Base-by-base conservation (phyloP, 2,888 invertebrate genomes). In the Rhamphomyia laevipes region DNA sequence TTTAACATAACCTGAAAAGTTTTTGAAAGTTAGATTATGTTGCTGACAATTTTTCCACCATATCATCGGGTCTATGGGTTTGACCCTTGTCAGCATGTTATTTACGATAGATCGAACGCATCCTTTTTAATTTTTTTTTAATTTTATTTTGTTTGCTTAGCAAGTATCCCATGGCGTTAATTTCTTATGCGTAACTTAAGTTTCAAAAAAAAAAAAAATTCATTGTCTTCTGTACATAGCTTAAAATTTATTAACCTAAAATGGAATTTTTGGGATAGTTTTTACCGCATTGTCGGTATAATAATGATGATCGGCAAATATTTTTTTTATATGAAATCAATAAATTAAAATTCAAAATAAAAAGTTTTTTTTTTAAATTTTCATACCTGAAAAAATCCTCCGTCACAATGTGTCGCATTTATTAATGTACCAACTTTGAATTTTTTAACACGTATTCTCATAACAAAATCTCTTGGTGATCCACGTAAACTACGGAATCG, bases 341-440 rank as follows among this genome's bases (percentile, higher is more conserved):
- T 16, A 15, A 13, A 35, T 13, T 13, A 13, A n/a, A 35, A n/a
- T 35, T 13, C 12, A 5, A n/a, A 9, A 13, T 35, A 35, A 9
- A 16, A 38, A 38, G 10, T 5, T 17, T 15, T 4, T 12, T 41
- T 17, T 46, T 17, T 13, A 42, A 27, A 49, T 46, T 38, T 23
- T 52, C 52, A 51, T 64, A 91, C 91, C 84, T 91, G 91, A 75
- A 92, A 77, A 63, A 82, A 90, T 58, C 91, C 91, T 53, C 88
- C 88, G 58, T 86, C 83, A 63, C 92, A 92, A 46, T 86, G 82
- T 31, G 90, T 89, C 12, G 88, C 88, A 68, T 92, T 92, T 58
- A 88, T 77, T 60, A 92, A 73, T 12, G 81, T 82, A 16, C 91
- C 91, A 50, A 92, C 88, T 77, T 92, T 92, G 73, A 92, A 91